These are phyloP conservation scores for Gymnothorax javanicus DNA, from an alignment of 2,797 vertebrate genomes.

Conservation along the genomic window DNA sequence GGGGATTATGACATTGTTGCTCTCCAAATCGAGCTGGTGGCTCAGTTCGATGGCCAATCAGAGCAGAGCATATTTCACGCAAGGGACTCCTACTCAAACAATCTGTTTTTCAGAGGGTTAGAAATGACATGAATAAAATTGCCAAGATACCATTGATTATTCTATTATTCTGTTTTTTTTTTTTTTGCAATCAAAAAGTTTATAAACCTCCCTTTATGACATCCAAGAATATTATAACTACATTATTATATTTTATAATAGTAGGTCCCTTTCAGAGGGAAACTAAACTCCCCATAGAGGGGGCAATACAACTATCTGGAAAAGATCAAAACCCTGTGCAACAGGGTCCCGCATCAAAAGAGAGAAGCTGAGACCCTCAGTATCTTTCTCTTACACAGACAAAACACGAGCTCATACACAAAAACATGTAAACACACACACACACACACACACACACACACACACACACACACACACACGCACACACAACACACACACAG, in stretches of 20 bases:
- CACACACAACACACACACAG: constrained; percentile 14
- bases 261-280: constrained; percentile 22
- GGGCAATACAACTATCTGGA: constrained; percentile 64
- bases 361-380: neutral
- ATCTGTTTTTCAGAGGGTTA: no score
- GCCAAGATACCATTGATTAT: no score
- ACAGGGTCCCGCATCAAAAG: neutral
- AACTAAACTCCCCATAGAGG: constrained; percentile 60
- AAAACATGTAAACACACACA: neutral
- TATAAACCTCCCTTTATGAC: no score
- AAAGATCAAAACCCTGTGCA: constrained; percentile 45
- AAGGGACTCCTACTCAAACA: no score
- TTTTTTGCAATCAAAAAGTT: no score
- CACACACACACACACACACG: neutral
- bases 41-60: no score
- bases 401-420: neutral
- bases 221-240: no score
- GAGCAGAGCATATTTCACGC: no score
- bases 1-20: no score
- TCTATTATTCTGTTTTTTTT: no score
- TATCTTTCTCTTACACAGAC: neutral
- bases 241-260: constrained; percentile 38
- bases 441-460: neutral
- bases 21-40: no score
- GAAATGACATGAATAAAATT: no score